A percentile compares a stretch with the other conserved stretches of the same genome.
These are phyloP conservation scores for Beris chalybata DNA, from an alignment of 2,888 invertebrate genomes.

Conservation along the genomic window DNA sequence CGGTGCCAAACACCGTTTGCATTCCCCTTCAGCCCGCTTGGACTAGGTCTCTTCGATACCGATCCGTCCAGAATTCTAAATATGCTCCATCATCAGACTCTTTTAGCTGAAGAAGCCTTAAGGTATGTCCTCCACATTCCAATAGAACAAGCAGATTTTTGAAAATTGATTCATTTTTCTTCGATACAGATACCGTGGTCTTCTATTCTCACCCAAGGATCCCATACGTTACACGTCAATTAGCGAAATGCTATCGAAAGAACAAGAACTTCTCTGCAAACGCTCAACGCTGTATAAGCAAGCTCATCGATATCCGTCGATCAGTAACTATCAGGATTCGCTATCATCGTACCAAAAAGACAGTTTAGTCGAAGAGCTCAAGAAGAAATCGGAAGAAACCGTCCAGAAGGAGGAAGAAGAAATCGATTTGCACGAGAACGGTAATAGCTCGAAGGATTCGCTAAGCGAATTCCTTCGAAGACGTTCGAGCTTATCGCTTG, in stretches of 20 bases:
- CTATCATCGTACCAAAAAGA: constrained; percentile 42
- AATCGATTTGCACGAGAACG: constrained; percentile 43
- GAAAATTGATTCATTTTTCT: background rate
- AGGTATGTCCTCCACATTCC: constrained; percentile 45
- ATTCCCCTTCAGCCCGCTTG: constrained; percentile 60
- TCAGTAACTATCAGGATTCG: constrained; percentile 43
- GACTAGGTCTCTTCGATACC: constrained; percentile 55
- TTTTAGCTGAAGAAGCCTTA: constrained; percentile 56
- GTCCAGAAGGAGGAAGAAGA: constrained; percentile 45
- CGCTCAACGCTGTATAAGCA: constrained; percentile 36
- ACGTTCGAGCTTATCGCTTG: constrained; percentile 45
- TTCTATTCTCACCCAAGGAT: constrained; percentile 53
- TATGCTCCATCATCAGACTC: constrained; percentile 59
- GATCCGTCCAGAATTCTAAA: constrained; percentile 61
- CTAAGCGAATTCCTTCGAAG: constrained; percentile 49
- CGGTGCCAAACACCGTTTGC: constrained; percentile 62
- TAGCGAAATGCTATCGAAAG: constrained; percentile 54
- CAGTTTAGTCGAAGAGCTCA: constrained; percentile 43
- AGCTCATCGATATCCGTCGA: constrained; percentile 37
- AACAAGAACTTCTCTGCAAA: constrained; percentile 47
- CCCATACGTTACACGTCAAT: constrained; percentile 51
- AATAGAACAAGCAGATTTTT: background rate
- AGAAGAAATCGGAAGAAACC: constrained; percentile 46
- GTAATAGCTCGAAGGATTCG: constrained; percentile 42
- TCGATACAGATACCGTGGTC: constrained; percentile 50